phyloP scores from a whole-genome alignment of 2,113 vertebrate species.

The Rhynchomys soricoides region DNA sequence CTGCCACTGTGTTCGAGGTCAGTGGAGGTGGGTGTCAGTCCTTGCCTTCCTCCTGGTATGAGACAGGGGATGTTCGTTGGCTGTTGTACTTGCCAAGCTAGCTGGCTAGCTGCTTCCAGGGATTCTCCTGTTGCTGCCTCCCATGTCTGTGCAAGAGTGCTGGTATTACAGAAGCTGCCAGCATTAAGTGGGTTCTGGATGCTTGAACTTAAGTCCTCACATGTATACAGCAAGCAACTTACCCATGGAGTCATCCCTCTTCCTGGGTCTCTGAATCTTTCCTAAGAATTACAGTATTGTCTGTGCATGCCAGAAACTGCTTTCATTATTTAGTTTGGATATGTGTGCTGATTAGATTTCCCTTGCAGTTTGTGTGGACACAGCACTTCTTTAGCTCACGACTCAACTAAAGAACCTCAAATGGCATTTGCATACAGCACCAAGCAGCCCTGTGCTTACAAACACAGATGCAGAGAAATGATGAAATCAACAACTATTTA shows the following conservation, averaged over 20 bases:
- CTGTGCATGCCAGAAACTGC: background rate
- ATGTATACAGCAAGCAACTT: background rate
- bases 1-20: background rate
- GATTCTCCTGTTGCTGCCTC: background rate
- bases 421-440: background rate
- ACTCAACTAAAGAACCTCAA: background rate
- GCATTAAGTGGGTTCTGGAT: background rate
- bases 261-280: background rate
- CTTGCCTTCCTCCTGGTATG: background rate
- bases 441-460: slow-evolving; percentile 18
- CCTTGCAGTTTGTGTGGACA: background rate
- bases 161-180: background rate
- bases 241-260: background rate
- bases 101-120: background rate
- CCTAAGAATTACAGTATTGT: background rate
- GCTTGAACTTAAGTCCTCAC: background rate
- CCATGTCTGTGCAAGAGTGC: background rate
- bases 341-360: background rate
- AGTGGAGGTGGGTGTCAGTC: background rate
- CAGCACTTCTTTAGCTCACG: background rate
- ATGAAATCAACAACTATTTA: slow-evolving; percentile 62
- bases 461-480: slow-evolving; percentile 73
- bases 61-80: background rate
- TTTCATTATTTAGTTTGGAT: background rate
- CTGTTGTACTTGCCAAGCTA: background rate